Conservation (phyloP, 2,113 vertebrate species). For the Forbesichthys agassizii region DNA sequence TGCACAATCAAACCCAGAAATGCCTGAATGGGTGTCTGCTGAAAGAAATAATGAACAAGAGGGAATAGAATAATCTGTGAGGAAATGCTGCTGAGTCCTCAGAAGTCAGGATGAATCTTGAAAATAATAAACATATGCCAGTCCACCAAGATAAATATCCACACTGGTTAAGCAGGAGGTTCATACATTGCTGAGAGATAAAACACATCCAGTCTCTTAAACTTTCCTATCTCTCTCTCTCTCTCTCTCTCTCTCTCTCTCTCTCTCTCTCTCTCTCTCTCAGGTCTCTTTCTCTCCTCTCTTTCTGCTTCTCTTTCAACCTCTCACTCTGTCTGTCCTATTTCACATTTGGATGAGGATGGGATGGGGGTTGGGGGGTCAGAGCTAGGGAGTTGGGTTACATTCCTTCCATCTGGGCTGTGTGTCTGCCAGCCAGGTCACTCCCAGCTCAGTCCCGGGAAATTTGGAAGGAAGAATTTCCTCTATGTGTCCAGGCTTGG, state of each 20-base stretch:
- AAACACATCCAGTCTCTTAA: constrained; percentile 24
- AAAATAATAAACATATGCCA: constrained; percentile 4
- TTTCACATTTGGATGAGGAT: constrained; percentile 50
- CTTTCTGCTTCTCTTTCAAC: constrained; percentile 2
- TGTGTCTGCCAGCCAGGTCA: constrained; percentile 76
- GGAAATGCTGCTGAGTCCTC: background rate
- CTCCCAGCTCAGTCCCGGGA: constrained; percentile 80
- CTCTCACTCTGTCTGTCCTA: background rate
- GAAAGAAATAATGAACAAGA: background rate
- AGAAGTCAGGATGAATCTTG: constrained; percentile 1
- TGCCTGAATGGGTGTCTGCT: background rate
- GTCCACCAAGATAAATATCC: constrained; percentile 1
- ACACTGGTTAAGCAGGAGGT: background rate
- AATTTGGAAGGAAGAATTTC: constrained; percentile 73
- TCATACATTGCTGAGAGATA: constrained; percentile 11
- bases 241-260: constrained; percentile 1
- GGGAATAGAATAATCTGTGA: background rate
- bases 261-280: background rate
- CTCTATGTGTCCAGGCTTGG: constrained; percentile 63
- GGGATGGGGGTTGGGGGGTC: constrained; percentile 13
- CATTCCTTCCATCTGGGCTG: constrained; percentile 76
- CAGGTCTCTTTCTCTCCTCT: background rate
- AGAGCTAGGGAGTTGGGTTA: constrained; percentile 74
- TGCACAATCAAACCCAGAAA: too few species aligned
- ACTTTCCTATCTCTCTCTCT: background rate